Base-by-base conservation (phyloP, 2,797 vertebrate genomes). In the Discoglossus pictus region DNA sequence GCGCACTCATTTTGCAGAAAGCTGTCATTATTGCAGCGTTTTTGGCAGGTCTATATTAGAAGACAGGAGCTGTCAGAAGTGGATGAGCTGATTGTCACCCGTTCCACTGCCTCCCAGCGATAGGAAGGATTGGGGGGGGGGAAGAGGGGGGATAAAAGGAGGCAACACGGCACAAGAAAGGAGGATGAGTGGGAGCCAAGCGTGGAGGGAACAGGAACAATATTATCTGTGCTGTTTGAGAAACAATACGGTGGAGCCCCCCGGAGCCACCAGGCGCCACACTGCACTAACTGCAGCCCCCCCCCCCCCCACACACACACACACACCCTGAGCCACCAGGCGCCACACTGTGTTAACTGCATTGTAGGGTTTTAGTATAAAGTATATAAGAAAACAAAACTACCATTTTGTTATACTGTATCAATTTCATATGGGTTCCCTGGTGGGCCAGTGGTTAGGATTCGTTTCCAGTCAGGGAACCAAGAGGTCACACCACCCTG, bases 21-120 rank as follows among this genome's bases (percentile, higher is more conserved):
- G 73, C 77, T 68, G 75, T 78, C 76, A 36, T 79, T 75, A 62
- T 65, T 0, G n/a, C 67, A 72, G 72, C 74, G 25, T 66, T 63
- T 44, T 75, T 78, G 77, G 69, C 85, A 82, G 79, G 76, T 75
- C 74, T 43, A 7, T 21, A 73, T 74, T 75, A 76, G 8, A 70
- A 79, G 70, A 65, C 55, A 0, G 8, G 74, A 74, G 72, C 80
- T 82, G 78, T 84, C 82, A 75, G 73, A 40, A 63, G 53, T 6
- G 20, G 68, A 66, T 79, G 76, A 74, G 67, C 63, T 81, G 64
- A 73, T 80, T 75, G 64, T 68, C 76, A 73, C 8, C 25, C 62
- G 61, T 60, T 72, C 73, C 81, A 11, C 78, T 58, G 63, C 73
- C 73, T 63, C 63, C 62, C 53, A 51, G 35, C 36, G 23, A 64